Evolutionary conservation across 2,113 vertebrate genomes (phyloP), one percentile per base, ranked within the genome.

Genomic region (Eretmochelys imbricata): DNA sequence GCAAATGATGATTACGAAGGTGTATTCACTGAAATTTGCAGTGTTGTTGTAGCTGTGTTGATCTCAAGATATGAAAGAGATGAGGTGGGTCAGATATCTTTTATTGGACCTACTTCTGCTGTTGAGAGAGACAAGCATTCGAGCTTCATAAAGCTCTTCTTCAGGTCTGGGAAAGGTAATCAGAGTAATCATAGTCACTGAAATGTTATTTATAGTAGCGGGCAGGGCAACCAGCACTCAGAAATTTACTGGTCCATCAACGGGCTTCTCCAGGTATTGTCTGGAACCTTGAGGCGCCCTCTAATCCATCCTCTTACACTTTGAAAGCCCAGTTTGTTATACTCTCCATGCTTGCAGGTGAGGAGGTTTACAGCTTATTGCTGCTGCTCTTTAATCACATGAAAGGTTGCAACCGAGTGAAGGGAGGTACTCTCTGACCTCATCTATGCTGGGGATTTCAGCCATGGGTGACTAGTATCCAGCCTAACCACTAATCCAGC

Each of bases 1-100:
- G 55, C 65, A 85, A 95, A 83, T 76, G 46, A 93, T 96, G 91
- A 85, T 83, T 83, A 78, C 42, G 80, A 96, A 96, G 3, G 22
- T 80, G 38, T 84, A n/a, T 38, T 72, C 65, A 72, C 65, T 38
- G n/a, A 72, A 72, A 72, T 72, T 69, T 22, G n/a, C 65, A 72
- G n/a, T 72, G n/a, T 72, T 72, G 35, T 72, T 72, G 35, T 72
- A 72, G 19, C 31, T 72, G n/a, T 72, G 65, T 38, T 72, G 35
- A 38, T 72, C 65, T n/a, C 65, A n/a, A 8, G n/a, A 20, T 72
- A 72, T 38, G 65, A 38, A 72, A 72, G 65, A 38, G n/a, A 72
- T 4, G 13, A 69, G 62, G 8, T n/a, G 16, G 35, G 17, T 38
- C 35, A 38, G 65, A 38, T 72, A 35, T n/a, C 62, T 72, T 38